phyloP scores from a whole-genome alignment of 35 echinoderm and acorn worm species.

The Antedon bifida region DNA sequence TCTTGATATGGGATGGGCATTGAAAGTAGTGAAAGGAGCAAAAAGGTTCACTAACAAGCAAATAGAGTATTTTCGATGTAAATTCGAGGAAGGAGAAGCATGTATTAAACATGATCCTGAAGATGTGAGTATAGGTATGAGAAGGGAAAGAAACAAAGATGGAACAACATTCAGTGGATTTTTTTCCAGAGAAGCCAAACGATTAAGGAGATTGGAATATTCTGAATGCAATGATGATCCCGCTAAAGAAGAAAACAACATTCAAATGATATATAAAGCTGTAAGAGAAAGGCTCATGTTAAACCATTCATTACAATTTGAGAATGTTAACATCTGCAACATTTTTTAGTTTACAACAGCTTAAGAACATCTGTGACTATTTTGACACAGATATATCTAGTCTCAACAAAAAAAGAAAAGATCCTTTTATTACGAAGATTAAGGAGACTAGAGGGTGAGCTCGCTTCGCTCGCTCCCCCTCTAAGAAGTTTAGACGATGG shows the following conservation, averaged over 20 bases:
- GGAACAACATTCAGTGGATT: neutral
- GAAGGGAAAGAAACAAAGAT: neutral
- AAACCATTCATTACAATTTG: neutral
- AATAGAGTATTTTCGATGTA: too few species aligned
- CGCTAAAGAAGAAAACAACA: neutral
- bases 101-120: too few species aligned
- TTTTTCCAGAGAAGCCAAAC: neutral
- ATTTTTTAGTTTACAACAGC: neutral
- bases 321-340: neutral
- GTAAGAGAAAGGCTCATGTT: neutral
- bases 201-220: neutral
- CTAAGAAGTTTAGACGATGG: too few species aligned
- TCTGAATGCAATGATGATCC: neutral
- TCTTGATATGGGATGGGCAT: too few species aligned
- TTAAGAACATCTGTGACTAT: neutral
- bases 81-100: too few species aligned
- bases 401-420: neutral
- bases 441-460: too few species aligned
- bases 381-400: neutral
- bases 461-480: too few species aligned
- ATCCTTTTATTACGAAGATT: neutral
- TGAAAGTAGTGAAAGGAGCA: too few species aligned
- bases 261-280: neutral
- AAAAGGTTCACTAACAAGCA: too few species aligned
- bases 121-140: too few species aligned